Evolutionary conservation across 2,797 vertebrate genomes (phyloP).

Genomic region (Enoplosus armatus): DNA sequence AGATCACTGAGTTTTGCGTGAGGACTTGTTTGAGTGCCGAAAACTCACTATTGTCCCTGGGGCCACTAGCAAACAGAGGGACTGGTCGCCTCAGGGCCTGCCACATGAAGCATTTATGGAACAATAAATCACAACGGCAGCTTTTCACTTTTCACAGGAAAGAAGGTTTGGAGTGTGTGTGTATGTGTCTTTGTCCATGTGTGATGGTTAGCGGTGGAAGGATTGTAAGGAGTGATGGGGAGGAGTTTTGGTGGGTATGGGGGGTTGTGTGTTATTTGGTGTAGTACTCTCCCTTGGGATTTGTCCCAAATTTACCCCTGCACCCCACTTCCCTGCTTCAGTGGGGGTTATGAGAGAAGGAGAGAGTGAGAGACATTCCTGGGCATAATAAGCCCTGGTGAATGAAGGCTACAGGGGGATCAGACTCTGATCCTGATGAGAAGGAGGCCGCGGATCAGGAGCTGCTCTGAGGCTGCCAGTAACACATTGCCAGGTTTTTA

Average conservation of each 20-base stretch:
- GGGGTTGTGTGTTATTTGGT: conserved; percentile 58
- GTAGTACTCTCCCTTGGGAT: conserved; percentile 72
- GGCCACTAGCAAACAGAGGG: conserved; percentile 81
- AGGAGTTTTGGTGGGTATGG: conserved; percentile 53
- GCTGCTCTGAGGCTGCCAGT: conserved; percentile 75
- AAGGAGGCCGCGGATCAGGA: conserved; percentile 80
- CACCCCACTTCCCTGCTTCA: conserved; percentile 74
- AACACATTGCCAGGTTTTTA: conserved; percentile 83
- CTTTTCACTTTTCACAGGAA: conserved; percentile 74
- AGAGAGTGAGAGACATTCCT: conserved; percentile 80
- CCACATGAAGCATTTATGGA: conserved; percentile 83
- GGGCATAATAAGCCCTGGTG: conserved; percentile 80
- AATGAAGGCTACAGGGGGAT: conserved; percentile 82
- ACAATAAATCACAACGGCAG: conserved; percentile 83
- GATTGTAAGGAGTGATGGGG: conserved; percentile 55
- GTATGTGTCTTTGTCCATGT: conserved; percentile 46
- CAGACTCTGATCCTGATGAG: conserved; percentile 81
- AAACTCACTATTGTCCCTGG: conserved; percentile 76
- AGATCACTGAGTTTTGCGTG: conserved; percentile 43
- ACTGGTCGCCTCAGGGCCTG: conserved; percentile 66
- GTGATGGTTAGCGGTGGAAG: conserved; percentile 43
- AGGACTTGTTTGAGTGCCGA: conserved; percentile 71
- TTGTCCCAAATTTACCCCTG: conserved; percentile 79
- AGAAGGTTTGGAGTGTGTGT: conserved; percentile 42
- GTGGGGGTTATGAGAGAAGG: conserved; percentile 74